phyloP scores from a whole-genome alignment of 1,140 invertebrate species.

The Pectinophora gossypiella region DNA sequence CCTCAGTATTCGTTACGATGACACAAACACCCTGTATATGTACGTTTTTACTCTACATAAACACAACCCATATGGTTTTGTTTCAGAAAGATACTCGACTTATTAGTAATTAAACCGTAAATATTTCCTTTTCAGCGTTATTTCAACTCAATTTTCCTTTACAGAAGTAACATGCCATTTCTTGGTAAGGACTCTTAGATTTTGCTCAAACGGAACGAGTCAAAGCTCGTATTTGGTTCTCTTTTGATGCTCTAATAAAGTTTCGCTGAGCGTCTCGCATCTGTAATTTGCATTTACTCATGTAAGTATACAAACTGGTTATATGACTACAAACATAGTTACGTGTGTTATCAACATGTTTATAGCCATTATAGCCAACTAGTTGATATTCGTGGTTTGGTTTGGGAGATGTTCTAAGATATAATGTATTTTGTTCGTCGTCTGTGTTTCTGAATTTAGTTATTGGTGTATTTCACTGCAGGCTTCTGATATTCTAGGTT shows the following conservation, averaged over 20 bases:
- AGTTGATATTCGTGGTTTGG: not conserved
- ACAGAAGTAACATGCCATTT: not conserved
- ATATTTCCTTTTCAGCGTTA: not conserved
- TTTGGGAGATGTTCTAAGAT: too few relatives aligned
- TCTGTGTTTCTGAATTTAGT: too few relatives aligned
- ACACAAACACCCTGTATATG: too few relatives aligned
- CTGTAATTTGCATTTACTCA: slow-evolving; percentile 27
- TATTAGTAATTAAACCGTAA: too few relatives aligned
- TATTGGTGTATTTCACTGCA: too few relatives aligned
- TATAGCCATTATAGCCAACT: not conserved
- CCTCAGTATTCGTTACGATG: too few relatives aligned
- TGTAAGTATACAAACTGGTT: slow-evolving; percentile 14
- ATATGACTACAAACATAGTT: not conserved
- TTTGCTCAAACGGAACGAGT: not conserved
- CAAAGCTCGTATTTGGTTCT: not conserved
- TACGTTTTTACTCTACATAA: too few relatives aligned
- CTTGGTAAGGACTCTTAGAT: not conserved
- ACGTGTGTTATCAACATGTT: not conserved
- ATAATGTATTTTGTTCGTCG: too few relatives aligned
- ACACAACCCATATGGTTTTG: too few relatives aligned
- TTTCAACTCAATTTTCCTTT: not conserved
- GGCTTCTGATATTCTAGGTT: too few relatives aligned
- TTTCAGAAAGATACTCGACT: too few relatives aligned
- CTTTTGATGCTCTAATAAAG: not conserved
- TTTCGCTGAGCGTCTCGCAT: not conserved